A percentile compares a stretch with the other conserved stretches of the same genome.
phyloP scores from a whole-genome alignment of 2,888 invertebrate species.

The Ptycholaimellus sp. region DNA sequence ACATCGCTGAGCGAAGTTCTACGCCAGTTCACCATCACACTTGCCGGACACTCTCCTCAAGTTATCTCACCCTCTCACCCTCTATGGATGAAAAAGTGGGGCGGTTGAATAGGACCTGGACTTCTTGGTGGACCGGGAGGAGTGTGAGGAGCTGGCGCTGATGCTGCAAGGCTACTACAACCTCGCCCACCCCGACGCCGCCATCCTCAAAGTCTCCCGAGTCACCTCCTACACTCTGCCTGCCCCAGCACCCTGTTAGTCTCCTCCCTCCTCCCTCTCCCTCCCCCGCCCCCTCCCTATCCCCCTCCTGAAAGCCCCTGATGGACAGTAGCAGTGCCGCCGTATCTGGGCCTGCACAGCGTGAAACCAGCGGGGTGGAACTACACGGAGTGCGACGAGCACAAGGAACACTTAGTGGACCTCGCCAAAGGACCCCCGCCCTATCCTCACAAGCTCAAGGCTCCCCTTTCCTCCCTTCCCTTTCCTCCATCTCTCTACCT shows the following conservation, averaged over 20 bases:
- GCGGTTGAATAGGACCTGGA: constrained; percentile 18
- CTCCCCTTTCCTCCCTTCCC: no score
- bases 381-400: constrained; percentile 10
- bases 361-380: constrained; percentile 20
- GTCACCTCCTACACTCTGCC: constrained; percentile 7
- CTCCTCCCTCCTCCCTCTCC: constrained; percentile 8
- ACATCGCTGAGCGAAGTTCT: constrained; percentile 12
- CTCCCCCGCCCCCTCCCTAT: constrained; percentile 7
- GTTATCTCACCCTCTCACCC: no score
- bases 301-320: neutral
- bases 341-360: constrained; percentile 15
- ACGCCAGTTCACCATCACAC: constrained; percentile 10
- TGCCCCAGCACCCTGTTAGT: constrained; percentile 9
- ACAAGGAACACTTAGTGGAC: constrained; percentile 14
- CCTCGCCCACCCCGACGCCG: constrained; percentile 7
- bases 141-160: constrained; percentile 27
- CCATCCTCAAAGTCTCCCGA: neutral
- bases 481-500: no score
- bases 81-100: no score
- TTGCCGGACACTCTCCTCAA: no score
- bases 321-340: constrained; percentile 12
- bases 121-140: constrained; percentile 27
- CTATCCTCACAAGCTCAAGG: constrained; percentile 12
- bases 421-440: constrained; percentile 23
- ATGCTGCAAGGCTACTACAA: constrained; percentile 26